Base-by-base conservation (phyloP, 2,888 invertebrate genomes). In the Prosapia bicincta region DNA sequence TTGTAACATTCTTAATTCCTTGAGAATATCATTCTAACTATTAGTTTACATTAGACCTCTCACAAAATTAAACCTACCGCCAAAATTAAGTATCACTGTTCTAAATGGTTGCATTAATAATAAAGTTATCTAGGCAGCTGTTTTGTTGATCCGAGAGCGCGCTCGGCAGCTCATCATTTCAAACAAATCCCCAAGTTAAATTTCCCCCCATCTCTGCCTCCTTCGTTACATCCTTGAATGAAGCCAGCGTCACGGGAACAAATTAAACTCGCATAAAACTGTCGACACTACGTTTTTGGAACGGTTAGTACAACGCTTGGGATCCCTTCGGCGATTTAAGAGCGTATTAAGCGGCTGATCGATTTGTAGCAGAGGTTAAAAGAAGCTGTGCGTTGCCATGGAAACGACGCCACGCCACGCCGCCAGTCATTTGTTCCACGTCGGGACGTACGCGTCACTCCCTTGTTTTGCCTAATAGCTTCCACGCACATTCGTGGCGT, bases 301-400 rank as follows among this genome's bases (percentile, higher is more conserved):
- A 10, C 7, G 54, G 54, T 54, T 54, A 54, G 54, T 54, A 54
- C 20, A n/a, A 20, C 54, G 54, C 20, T 54, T 20, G 20, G 20
- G 54, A 54, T 54, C 54, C 54, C 54, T 54, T 54, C 54, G 54
- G 54, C 54, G 54, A 54, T 54, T 54, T 54, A 54, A 54, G 54
- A 54, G 54, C n/a, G 54, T 54, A 54, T 54, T 54, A 54, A 54
- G 54, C 54, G 54, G 54, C 54, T 54, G 54, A 54, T 54, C 54
- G 54, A 54, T 54, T 54, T 54, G 54, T 54, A 54, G 54, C 54
- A 54, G 54, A 54, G 54, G 54, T 54, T 54, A 54, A 54, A 54
- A 54, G 54, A 54, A 54, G 54, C 54, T 20, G 54, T 54, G 54
- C 5, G 54, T 54, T 54, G 13, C 54, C 9, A 54, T 54, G 54